Base-by-base conservation (phyloP, 2,888 invertebrate species). In the Adelognathus sp. region DNA sequence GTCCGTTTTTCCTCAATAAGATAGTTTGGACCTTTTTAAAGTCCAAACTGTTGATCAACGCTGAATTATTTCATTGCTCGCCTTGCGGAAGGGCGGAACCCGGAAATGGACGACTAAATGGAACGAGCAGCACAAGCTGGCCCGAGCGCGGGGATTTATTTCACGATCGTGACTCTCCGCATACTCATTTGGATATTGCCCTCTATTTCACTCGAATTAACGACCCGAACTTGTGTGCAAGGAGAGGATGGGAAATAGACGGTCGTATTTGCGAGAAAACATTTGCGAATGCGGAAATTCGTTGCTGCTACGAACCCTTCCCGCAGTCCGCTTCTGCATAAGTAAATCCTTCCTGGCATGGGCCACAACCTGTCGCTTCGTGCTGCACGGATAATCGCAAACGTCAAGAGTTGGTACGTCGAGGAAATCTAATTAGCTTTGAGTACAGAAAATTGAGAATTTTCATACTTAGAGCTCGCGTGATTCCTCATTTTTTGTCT, bases 191-290 rank as follows among this genome's bases (percentile, higher is more conserved):
- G 31, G n/a, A 69, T 63, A 78, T 69, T 21, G 36, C 21, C 52
- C 27, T 61, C 44, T 31, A 63, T 73, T 52, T 69, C 50, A 33
- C 41, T 66, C 24, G 39, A 76, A 18, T 74, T 74, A 70, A 74
- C 63, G 69, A 75, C 60, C 33, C 41, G 50, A n/a, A n/a, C n/a
- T n/a, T 41, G 29, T 58, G 44, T 24, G 50, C 29, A 27, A 64
- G 61, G 14, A 36, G 36, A 31, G 18, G 31, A 60, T 16, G 3
- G 33, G 11, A n/a, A 64, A 58, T n/a, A 33, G 14, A 64, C 33
- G 31, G 36, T 33, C 21, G 71, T 33, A 16, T 33, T 64, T 14
- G 9, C n/a, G 58, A n/a, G 33, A 44, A 46, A 50, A 50, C 27
- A 16, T 27, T 16, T 11, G 24, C 50, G 46, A 39, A 41, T 61